Percentiles rank a stretch among this genome's conserved stretches.
phyloP scores from a whole-genome alignment of 2,797 vertebrate species.

The Siniperca scherzeri region DNA sequence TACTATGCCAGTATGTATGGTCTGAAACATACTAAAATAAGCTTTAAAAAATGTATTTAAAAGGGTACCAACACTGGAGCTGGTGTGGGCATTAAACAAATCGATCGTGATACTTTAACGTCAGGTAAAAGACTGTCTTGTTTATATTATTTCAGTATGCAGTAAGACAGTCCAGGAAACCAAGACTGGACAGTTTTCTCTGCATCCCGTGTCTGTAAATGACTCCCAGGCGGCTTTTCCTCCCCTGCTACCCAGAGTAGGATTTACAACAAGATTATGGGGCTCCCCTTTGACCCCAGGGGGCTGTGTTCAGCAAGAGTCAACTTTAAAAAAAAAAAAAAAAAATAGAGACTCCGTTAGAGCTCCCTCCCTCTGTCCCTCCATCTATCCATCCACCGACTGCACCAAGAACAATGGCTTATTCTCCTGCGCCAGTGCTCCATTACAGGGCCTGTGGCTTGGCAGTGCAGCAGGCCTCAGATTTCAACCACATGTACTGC shows the following conservation, averaged over 20 bases:
- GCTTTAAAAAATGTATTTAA: background rate
- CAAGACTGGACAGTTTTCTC: conserved; percentile 57
- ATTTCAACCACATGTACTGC: conserved; percentile 98
- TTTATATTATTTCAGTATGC: conserved; percentile 41
- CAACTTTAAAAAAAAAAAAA: conserved; percentile 5
- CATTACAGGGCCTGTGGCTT: conserved; percentile 92
- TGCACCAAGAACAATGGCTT: conserved; percentile 90
- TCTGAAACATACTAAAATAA: background rate
- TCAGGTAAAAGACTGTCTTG: conserved; percentile 11
- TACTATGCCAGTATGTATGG: background rate
- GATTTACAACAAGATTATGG: conserved; percentile 82
- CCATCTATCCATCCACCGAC: conserved; percentile 70
- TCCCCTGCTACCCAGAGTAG: conserved; percentile 61
- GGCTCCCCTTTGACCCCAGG: conserved; percentile 79
- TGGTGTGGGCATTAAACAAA: conserved; percentile 10
- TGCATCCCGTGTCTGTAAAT: conserved; percentile 68
- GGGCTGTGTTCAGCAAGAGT: conserved; percentile 71
- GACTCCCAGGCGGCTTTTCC: conserved; percentile 69
- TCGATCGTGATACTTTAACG: background rate
- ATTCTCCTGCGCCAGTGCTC: conserved; percentile 89
- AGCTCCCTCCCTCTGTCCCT: conserved; percentile 66
- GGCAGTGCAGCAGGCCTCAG: conserved; percentile 89
- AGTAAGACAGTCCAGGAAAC: conserved; percentile 65
- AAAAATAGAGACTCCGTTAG: conserved; percentile 8
- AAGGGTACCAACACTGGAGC: conserved; percentile 12